These are phyloP conservation scores for Strix uralensis DNA, from an alignment of 2,113 vertebrate genomes.

Conservation along the genomic window DNA sequence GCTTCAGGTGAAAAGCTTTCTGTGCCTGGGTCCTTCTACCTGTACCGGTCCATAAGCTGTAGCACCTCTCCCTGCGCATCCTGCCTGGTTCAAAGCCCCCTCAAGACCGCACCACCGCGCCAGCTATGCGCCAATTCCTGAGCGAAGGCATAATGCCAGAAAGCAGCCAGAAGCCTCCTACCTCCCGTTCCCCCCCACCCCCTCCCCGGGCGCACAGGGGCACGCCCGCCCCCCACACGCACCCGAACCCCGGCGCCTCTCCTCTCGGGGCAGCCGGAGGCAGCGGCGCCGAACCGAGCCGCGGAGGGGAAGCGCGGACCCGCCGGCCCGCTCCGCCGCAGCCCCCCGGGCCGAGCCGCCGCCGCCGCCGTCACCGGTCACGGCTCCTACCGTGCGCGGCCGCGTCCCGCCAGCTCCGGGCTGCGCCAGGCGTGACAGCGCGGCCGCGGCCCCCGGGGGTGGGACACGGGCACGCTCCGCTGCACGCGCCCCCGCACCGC, in stretches of 20 bases:
- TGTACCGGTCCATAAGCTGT: fast-evolving
- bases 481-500: neutral
- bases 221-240: neutral
- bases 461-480: neutral
- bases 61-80: neutral
- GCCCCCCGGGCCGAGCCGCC: neutral
- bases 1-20: neutral
- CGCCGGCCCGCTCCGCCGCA: neutral
- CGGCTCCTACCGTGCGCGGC: neutral
- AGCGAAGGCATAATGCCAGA: fast-evolving
- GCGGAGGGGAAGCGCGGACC: too few species aligned
- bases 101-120: fast-evolving
- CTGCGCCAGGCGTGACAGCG: neutral
- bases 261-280: neutral
- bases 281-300: neutral
- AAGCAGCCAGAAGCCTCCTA: neutral
- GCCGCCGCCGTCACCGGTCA: neutral
- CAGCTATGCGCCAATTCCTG: fast-evolving
- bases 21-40: neutral
- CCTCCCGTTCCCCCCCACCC: neutral
- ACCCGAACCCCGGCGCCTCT: neutral
- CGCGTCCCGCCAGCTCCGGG: neutral
- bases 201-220: fast-evolving
- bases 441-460: neutral
- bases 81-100: fast-evolving